These are phyloP conservation scores for Rhagonycha lutea DNA, from an alignment of 2,888 invertebrate genomes.

Conservation along the genomic window DNA sequence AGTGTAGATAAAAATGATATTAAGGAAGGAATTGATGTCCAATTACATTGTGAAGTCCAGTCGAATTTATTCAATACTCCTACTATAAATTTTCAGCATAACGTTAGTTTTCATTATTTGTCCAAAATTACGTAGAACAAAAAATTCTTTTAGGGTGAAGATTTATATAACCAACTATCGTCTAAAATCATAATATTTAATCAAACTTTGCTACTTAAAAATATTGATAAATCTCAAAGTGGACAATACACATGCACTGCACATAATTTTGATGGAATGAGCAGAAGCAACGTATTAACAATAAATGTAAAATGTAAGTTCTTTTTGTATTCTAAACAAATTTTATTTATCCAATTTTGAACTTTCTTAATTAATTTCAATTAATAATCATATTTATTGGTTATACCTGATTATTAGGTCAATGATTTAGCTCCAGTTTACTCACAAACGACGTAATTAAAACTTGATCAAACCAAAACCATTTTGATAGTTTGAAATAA, in stretches of 20 bases:
- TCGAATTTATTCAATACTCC: constrained; percentile 13
- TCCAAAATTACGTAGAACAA: background rate
- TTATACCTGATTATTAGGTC: too few species aligned
- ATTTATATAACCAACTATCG: constrained; percentile 13
- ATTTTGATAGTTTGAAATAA: too few species aligned
- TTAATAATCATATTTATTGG: too few species aligned
- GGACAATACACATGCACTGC: constrained; percentile 20
- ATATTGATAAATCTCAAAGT: constrained; percentile 8
- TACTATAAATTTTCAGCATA: constrained; percentile 12
- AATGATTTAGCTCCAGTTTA: too few species aligned
- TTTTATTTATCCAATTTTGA: too few species aligned
- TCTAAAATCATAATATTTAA: constrained; percentile 8
- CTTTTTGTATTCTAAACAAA: too few species aligned
- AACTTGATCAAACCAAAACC: too few species aligned
- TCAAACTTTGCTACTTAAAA: constrained; percentile 14
- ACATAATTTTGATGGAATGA: constrained; percentile 11
- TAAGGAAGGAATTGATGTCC: constrained; percentile 13
- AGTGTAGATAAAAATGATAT: constrained; percentile 9
- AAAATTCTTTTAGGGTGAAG: constrained; percentile 10
- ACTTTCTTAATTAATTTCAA: too few species aligned
- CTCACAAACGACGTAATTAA: too few species aligned
- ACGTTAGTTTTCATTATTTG: constrained; percentile 8
- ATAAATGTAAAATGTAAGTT: constrained; percentile 20
- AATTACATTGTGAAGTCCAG: constrained; percentile 11
- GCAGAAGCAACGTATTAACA: constrained; percentile 10